Percentiles rank a stretch among this genome's conserved stretches.
Conservation (phyloP, 2,113 vertebrate genomes). For the Alces alces region DNA sequence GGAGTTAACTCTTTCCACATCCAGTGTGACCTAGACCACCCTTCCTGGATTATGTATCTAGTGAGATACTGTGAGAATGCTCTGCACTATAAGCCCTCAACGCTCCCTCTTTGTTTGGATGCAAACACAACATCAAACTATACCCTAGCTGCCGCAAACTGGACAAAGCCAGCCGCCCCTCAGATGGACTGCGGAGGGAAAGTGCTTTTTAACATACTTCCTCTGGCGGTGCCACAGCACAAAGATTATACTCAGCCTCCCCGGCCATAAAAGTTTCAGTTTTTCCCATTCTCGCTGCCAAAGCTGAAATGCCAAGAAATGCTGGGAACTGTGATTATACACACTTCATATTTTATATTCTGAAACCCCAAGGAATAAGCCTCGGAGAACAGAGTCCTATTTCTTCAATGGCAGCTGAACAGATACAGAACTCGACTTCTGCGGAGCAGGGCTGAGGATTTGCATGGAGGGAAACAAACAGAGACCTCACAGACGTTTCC, state of each 20-base stretch:
- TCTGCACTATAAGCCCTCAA: accelerated
- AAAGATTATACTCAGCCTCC: neutral
- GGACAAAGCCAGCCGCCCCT: neutral
- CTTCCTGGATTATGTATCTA: neutral
- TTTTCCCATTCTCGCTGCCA: constrained; percentile 65
- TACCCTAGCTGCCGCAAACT: neutral
- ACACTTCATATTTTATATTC: constrained; percentile 69
- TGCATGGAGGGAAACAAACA: constrained; percentile 32
- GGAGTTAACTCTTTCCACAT: neutral
- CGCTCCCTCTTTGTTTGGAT: neutral
- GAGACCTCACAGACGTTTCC: constrained; percentile 49
- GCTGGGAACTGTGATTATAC: constrained; percentile 61
- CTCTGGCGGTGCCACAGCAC: neutral
- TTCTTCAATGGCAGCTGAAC: constrained; percentile 48
- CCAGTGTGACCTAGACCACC: neutral
- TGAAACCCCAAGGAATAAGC: constrained; percentile 54
- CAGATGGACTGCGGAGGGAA: neutral
- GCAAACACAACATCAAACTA: neutral
- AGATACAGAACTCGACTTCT: neutral
- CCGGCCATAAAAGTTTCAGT: constrained; percentile 31
- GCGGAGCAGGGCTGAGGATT: neutral
- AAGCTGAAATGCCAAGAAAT: constrained; percentile 48
- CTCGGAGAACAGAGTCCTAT: constrained; percentile 58
- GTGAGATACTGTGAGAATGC: neutral
- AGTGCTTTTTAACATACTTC: neutral